Base-by-base conservation (phyloP, 2,797 vertebrate species). In the Astyanax mexicanus region DNA sequence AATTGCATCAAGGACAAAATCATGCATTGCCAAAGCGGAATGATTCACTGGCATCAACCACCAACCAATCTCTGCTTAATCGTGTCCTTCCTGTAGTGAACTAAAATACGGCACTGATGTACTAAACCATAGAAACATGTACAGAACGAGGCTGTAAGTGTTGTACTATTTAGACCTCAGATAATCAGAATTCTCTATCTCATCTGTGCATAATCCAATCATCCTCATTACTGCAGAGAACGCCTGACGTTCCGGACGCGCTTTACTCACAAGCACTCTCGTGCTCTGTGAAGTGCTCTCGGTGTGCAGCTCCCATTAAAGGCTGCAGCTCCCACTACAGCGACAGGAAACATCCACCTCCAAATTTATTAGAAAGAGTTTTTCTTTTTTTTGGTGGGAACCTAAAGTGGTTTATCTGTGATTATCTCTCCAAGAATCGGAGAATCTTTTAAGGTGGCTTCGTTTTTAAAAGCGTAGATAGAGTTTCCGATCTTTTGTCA, bases 131-230 rank as follows among this genome's bases (percentile, higher is more conserved):
- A 15, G 40, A 65, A 38, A 17, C 61, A 27, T 27, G 38, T 29
- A 27, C 21, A 4, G 17, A 12, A n/a, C 2, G 25, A 32, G 27
- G 25, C 13, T 66, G 13, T 66, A 29, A 45, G 40, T 29, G 38
- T 29, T 47, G 11, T 47, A 15, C 47, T 29, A 51, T 68, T 68
- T 52, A 44, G 42, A 32, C 32, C 66, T 12, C 15, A 47, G 27
- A 49, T 67, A 49, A 57, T n/a, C 3, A 40, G 44, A 67, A 11
- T 8, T 51, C 37, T 25, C n/a, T 9, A 21, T 49, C 25, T 49
- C 8, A 51, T 32, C n/a, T 65, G 51, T 68, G 45, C 27, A 35
- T 51, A 51, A 68, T 68, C 65, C 65, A 35, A 6, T 27, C n/a
- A 37, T 35, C n/a, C 23, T 6, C 45, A 45, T 35, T 37, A 37